Evolutionary conservation across 2,888 invertebrate genomes (phyloP).

Genomic region (Aelia acuminata): DNA sequence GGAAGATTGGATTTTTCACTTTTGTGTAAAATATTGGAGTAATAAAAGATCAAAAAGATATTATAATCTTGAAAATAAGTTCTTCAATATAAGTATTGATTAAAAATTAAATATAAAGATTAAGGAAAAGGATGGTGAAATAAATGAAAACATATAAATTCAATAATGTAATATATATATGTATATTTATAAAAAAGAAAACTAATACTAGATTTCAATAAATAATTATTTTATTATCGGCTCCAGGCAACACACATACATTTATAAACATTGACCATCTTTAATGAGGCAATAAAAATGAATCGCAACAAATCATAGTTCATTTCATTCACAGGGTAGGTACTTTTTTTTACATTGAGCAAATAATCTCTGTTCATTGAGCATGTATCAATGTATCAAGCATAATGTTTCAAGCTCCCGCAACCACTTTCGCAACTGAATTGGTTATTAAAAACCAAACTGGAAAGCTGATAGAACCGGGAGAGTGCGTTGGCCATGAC

Average conservation of each 20-base stretch:
- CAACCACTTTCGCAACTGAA: slow-evolving; percentile 58
- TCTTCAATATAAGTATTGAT: not conserved
- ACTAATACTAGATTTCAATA: not conserved
- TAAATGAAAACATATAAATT: not conserved
- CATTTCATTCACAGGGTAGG: not conserved
- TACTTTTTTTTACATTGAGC: slow-evolving; percentile 1
- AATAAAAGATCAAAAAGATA: too few species aligned
- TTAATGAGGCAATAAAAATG: not conserved
- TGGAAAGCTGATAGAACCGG: slow-evolving; percentile 63
- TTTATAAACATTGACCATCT: not conserved
- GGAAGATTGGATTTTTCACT: too few species aligned
- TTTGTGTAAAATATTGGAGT: too few species aligned
- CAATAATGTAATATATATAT: not conserved
- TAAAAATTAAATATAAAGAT: not conserved
- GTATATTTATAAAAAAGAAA: slow-evolving; percentile 5
- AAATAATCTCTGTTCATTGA: not conserved
- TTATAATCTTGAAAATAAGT: too few species aligned
- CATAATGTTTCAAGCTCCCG: slow-evolving; percentile 32
- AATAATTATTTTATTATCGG: not conserved
- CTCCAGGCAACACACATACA: not conserved
- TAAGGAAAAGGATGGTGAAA: not conserved
- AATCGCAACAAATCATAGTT: not conserved
- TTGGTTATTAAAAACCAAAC: slow-evolving; percentile 63
- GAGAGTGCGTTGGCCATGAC: slow-evolving; percentile 61
- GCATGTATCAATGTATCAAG: not conserved